Base-by-base conservation (phyloP, 1,140 invertebrate species). In the Planococcus citri region DNA sequence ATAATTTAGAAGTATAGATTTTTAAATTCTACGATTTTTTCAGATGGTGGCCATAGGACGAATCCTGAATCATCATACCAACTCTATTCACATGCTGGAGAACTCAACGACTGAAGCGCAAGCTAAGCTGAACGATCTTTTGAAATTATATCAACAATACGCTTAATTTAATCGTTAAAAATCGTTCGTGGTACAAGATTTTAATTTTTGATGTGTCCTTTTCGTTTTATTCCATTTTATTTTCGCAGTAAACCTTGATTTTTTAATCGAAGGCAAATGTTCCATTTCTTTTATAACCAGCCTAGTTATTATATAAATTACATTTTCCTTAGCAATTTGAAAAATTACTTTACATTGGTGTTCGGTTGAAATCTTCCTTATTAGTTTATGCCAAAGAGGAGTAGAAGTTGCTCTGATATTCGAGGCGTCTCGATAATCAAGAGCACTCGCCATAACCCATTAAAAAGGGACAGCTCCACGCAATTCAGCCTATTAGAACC, bases 111-210 rank as follows among this genome's bases (percentile, higher is more conserved):
- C 21, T 9, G 60, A 64, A 64, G 60, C 22, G 9, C 60, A 64
- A 64, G 4, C 25, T 4, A 64, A 64, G 17, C 17, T 64, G 20
- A 64, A 64, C 17, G 60, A 64, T 64, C 60, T 64, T 64, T 27
- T 25, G 20, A 64, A 64, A 64, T 25, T 64, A 64, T 64, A 64
- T 64, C 60, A 64, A 27, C 60, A 64, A 25, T 64, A 64, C 22
- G 60, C 60, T 25, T 64, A 25, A 64, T 14, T 51, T 37, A n/a
- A 37, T 37, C 33, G 33, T 37, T 37, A 37, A 8, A 37, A 37
- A 37, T 37, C 6, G n/a, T n/a, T n/a, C n/a, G n/a, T n/a, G n/a
- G n/a, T n/a, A n/a, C 29, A 6, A 9, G 2, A 51, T 51, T 51
- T 51, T 51, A 6, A 33, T 33, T 33, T 33, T 33, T 51, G 41